phyloP scores from a whole-genome alignment of 1,140 invertebrate species.

The Rhyacophila brunnea region DNA sequence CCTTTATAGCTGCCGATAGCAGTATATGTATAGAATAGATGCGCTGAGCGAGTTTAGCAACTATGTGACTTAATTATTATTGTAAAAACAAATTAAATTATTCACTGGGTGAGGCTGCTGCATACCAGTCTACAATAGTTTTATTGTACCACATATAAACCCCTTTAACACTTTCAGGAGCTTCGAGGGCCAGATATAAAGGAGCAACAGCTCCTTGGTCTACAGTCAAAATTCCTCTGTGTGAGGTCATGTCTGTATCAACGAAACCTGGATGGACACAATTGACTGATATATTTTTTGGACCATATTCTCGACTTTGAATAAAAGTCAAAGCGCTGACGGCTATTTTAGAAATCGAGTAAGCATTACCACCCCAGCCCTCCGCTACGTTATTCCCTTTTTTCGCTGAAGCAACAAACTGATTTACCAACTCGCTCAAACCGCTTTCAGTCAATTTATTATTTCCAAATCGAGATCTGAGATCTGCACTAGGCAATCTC shows the following conservation, averaged over 20 bases:
- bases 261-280: slow-evolving; percentile 68
- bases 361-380: slow-evolving; percentile 66
- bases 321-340: slow-evolving; percentile 64
- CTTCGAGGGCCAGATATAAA: slow-evolving; percentile 47
- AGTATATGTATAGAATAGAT: no score
- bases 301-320: slow-evolving; percentile 63
- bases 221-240: slow-evolving; percentile 65
- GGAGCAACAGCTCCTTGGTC: slow-evolving; percentile 59
- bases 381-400: slow-evolving; percentile 42
- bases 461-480: slow-evolving; percentile 54
- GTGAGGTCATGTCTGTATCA: slow-evolving; percentile 70
- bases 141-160: slow-evolving; percentile 49
- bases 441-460: slow-evolving; percentile 56
- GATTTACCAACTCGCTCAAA: slow-evolving; percentile 60
- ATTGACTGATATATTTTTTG: slow-evolving; percentile 66
- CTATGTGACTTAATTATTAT: no score
- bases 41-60: no score
- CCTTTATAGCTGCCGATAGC: no score
- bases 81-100: no score
- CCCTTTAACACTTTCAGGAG: slow-evolving; percentile 44
- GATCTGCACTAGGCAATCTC: slow-evolving; percentile 53
- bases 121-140: slow-evolving; percentile 45
- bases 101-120: no score
- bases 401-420: slow-evolving; percentile 62
- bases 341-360: slow-evolving; percentile 71